phyloP scores from a whole-genome alignment of 2,113 vertebrate species.

The Calyptomena viridis region DNA sequence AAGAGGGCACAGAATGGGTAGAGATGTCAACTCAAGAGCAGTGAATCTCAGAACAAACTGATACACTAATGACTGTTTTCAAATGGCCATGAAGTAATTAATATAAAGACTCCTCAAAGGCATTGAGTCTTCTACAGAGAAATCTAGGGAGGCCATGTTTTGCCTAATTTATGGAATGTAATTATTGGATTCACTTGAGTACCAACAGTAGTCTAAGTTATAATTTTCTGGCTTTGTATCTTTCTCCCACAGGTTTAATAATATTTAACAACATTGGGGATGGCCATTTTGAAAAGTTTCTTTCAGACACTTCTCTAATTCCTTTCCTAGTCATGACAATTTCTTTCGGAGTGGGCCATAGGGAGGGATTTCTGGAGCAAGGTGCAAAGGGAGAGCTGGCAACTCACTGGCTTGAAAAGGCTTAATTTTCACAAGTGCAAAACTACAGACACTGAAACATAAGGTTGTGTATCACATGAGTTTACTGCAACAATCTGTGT shows the following conservation, averaged over 20 bases:
- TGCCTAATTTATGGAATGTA: background rate
- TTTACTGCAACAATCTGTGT: background rate
- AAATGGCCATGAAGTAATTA: background rate
- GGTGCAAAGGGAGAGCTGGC: background rate
- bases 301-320: background rate
- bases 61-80: background rate
- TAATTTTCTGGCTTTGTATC: background rate
- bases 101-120: background rate
- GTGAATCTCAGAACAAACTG: background rate
- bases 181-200: background rate
- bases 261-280: background rate
- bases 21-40: background rate
- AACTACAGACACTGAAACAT: background rate
- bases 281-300: background rate
- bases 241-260: background rate
- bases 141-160: background rate
- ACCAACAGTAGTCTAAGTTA: background rate
- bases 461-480: background rate
- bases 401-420: background rate
- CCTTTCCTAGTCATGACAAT: background rate
- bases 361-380: background rate
- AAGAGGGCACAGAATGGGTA: background rate
- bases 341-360: rapidly evolving
- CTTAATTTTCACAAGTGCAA: background rate
- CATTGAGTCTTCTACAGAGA: background rate